phyloP scores from a whole-genome alignment of 53 echinoderm and acorn worm genomes.

The Actinopyga echinites region DNA sequence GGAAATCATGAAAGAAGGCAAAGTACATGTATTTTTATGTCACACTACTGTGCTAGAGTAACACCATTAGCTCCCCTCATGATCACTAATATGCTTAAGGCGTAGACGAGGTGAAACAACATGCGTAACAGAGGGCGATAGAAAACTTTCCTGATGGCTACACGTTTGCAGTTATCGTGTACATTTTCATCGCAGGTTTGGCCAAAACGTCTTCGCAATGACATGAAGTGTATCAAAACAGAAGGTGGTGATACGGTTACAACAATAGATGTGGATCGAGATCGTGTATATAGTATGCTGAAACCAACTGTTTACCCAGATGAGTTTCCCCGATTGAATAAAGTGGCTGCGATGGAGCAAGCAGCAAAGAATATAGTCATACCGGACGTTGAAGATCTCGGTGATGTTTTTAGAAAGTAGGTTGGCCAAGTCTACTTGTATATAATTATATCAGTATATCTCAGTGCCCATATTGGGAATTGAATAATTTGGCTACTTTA shows the following conservation, averaged over 20 bases:
- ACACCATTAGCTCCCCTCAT: no score
- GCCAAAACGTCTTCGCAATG: constrained; percentile 55
- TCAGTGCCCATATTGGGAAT: no score
- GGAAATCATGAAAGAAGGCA: no score
- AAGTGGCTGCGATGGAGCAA: constrained; percentile 50
- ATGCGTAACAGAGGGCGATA: no score
- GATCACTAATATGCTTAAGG: no score
- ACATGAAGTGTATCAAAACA: background rate
- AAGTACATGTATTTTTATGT: no score
- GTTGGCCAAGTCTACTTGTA: background rate
- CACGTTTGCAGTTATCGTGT: no score
- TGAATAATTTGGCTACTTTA: no score
- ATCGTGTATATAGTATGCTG: constrained; percentile 58
- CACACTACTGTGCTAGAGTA: no score
- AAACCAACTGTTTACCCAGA: constrained; percentile 53
- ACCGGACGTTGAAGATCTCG: constrained; percentile 57
- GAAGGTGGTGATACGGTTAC: background rate
- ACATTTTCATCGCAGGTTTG: constrained; percentile 39
- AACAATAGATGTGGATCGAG: background rate
- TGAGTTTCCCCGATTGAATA: constrained; percentile 48
- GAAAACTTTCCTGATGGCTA: no score
- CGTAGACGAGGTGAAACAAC: no score
- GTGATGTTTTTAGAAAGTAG: constrained; percentile 58
- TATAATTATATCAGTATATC: no score
- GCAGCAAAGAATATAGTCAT: constrained; percentile 47